phyloP scores from a whole-genome alignment of 2,113 vertebrate species.

The Corythoichthys intestinalis region DNA sequence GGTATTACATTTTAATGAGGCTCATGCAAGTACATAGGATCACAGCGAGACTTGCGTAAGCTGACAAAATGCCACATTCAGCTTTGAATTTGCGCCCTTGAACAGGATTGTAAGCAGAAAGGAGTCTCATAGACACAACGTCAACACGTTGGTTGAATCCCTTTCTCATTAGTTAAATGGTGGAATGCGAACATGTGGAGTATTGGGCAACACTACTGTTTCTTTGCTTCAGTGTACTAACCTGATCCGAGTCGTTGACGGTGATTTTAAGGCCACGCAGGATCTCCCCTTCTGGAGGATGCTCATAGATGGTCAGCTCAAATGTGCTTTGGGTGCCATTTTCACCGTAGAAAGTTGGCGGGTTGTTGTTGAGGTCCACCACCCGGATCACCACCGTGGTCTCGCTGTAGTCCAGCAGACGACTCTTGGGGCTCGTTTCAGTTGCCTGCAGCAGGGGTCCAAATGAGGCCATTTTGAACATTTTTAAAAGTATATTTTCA shows the following conservation, averaged over 20 bases:
- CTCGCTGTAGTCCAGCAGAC: conserved; percentile 58
- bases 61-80: conserved; percentile 39
- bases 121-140: conserved; percentile 16
- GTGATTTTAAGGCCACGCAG: conserved; percentile 88
- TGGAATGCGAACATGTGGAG: conserved; percentile 4
- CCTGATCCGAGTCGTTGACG: conserved; percentile 95
- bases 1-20: conserved; percentile 35
- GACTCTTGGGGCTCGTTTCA: conserved; percentile 74
- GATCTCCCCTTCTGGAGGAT: conserved; percentile 91
- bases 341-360: conserved; percentile 90
- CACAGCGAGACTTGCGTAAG: conserved; percentile 51
- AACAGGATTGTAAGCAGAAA: conserved; percentile 36
- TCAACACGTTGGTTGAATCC: conserved; percentile 5
- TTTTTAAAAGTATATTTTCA: neutral
- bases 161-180: conserved; percentile 31
- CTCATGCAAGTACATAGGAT: conserved; percentile 23
- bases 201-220: conserved; percentile 16
- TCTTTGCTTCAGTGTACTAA: conserved; percentile 36
- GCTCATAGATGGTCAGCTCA: conserved; percentile 88
- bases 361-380: conserved; percentile 95
- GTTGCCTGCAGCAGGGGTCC: conserved; percentile 73
- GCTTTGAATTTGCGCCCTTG: conserved; percentile 33
- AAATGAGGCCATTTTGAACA: neutral
- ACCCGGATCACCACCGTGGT: conserved; percentile 82
- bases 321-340: conserved; percentile 85